phyloP scores from a whole-genome alignment of 1,140 invertebrate genomes.

The Ceratitis capitata region DNA sequence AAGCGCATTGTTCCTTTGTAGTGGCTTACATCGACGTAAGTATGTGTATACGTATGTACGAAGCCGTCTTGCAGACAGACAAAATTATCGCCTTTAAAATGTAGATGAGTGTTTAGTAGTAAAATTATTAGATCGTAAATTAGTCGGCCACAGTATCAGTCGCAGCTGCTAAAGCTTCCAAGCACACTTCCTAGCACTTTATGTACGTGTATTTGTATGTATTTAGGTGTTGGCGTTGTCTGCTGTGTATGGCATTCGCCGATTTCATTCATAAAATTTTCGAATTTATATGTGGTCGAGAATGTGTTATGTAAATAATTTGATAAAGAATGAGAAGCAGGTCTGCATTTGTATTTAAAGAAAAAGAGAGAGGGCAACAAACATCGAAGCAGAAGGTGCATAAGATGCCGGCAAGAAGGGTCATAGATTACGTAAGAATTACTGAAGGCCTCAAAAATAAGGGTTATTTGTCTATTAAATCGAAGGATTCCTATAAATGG shows the following conservation, averaged over 20 bases:
- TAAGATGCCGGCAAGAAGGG: too few species aligned
- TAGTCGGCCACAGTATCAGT: neutral
- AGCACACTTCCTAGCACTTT: neutral
- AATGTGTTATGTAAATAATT: too few species aligned
- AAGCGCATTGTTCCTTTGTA: neutral
- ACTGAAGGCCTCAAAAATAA: too few species aligned
- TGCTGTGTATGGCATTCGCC: neutral
- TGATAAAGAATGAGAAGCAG: too few species aligned
- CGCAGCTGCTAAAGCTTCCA: slow-evolving; percentile 8
- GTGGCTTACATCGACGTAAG: too few species aligned
- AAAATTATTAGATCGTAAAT: slow-evolving; percentile 28
- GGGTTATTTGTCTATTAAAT: too few species aligned
- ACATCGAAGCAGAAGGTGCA: too few species aligned
- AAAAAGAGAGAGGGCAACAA: too few species aligned
- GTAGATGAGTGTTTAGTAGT: slow-evolving; percentile 33
- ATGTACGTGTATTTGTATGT: neutral
- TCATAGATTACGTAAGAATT: too few species aligned
- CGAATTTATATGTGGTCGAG: neutral
- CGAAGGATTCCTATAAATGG: too few species aligned
- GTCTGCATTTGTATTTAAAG: too few species aligned
- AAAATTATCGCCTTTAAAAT: slow-evolving; percentile 37
- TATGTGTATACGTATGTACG: slow-evolving; percentile 3
- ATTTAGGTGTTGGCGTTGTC: neutral
- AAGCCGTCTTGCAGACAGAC: neutral
- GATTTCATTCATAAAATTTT: slow-evolving; percentile 6